Percentiles rank a stretch among this genome's conserved stretches.
phyloP scores from a whole-genome alignment of 1,140 invertebrate species.

The Epicauta chinensis region DNA sequence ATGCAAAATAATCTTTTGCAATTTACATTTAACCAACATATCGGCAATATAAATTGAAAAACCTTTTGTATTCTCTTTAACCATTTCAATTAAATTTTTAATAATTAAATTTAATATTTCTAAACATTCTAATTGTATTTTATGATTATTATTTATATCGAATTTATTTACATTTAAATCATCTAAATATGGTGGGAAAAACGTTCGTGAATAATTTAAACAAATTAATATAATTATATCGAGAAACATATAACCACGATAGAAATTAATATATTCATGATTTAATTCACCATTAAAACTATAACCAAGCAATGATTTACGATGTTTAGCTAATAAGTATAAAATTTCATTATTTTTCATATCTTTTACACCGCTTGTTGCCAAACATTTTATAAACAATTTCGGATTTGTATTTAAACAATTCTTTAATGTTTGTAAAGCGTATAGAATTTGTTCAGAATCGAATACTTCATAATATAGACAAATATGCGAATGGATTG shows the following conservation, averaged over 20 bases:
- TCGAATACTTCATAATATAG: slow-evolving; percentile 80
- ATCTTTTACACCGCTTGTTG: slow-evolving; percentile 39
- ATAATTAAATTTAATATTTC: slow-evolving; percentile 74
- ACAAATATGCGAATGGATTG: slow-evolving; percentile 76
- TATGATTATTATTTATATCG: slow-evolving; percentile 68
- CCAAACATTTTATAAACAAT: slow-evolving; percentile 53
- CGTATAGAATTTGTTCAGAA: slow-evolving; percentile 68
- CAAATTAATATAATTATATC: slow-evolving; percentile 75
- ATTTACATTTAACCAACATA: slow-evolving; percentile 73
- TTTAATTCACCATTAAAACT: slow-evolving; percentile 67
- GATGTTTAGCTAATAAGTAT: slow-evolving; percentile 65
- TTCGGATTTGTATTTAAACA: slow-evolving; percentile 67
- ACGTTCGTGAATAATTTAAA: slow-evolving; percentile 74
- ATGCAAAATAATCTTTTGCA: slow-evolving; percentile 84
- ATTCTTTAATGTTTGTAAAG: slow-evolving; percentile 67
- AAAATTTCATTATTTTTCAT: slow-evolving; percentile 51
- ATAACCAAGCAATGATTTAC: slow-evolving; percentile 74
- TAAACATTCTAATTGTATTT: slow-evolving; percentile 69
- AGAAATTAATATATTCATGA: slow-evolving; percentile 54
- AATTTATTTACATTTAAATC: slow-evolving; percentile 60
- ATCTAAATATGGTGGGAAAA: slow-evolving; percentile 62
- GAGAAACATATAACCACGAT: slow-evolving; percentile 75
- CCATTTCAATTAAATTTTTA: slow-evolving; percentile 71
- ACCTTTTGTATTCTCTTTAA: slow-evolving; percentile 74
- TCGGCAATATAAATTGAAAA: slow-evolving; percentile 80